Percentiles rank a stretch among this genome's conserved stretches.
Conservation (phyloP, 1,140 invertebrate species). For the Cydia strobilella region DNA sequence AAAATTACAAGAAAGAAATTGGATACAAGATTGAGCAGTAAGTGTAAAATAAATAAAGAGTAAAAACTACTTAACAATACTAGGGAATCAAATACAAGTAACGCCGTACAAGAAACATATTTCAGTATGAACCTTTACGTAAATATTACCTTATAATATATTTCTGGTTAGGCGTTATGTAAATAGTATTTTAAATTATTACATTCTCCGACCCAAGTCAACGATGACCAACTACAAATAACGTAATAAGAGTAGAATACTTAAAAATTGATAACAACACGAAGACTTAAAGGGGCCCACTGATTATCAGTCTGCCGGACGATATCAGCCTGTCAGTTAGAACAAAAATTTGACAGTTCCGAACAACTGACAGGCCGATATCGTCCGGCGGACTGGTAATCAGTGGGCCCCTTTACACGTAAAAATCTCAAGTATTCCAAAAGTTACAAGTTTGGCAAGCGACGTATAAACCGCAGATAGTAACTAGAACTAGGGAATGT, state of each 20-base stretch:
- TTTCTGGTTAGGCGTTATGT: constrained; percentile 9
- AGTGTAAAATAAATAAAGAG: constrained; percentile 25
- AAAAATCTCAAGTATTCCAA: constrained; percentile 29
- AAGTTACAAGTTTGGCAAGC: constrained; percentile 29
- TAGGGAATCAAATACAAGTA: constrained; percentile 21
- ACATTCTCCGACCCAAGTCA: neutral
- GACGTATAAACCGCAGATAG: constrained; percentile 4
- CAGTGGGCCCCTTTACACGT: too few species aligned
- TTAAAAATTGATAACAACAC: constrained; percentile 29
- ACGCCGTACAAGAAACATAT: neutral
- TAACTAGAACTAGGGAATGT: too few species aligned
- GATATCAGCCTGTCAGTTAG: too few species aligned
- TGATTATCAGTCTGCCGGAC: too few species aligned
- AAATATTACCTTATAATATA: neutral
- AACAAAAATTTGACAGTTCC: too few species aligned
- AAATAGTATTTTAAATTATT: constrained; percentile 7
- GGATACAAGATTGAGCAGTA: constrained; percentile 28
- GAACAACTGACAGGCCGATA: too few species aligned
- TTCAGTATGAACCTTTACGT: neutral
- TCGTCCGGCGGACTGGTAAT: too few species aligned
- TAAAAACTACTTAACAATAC: constrained; percentile 31
- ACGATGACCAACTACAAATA: neutral
- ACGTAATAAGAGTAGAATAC: constrained; percentile 21
- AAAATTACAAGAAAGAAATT: constrained; percentile 23
- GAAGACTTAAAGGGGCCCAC: too few species aligned